Base-by-base conservation (phyloP, 1,140 invertebrate species). In the Coelopa frigida region DNA sequence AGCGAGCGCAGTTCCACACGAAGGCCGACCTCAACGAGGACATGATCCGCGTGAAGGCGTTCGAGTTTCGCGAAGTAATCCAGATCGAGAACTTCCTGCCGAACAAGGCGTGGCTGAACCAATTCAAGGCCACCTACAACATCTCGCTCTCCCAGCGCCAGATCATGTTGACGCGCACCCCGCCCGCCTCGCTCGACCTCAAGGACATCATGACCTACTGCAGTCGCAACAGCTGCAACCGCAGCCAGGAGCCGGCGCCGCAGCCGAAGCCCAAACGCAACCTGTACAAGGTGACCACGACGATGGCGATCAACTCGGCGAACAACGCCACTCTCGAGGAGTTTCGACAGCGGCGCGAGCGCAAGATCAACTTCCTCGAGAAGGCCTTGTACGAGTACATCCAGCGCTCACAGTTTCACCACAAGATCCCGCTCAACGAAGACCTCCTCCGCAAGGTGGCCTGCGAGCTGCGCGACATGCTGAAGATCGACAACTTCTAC, bases 191-290 rank as follows among this genome's bases (percentile, higher is more conserved):
- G 0, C 21, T 66, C 48, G 58, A 65, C 14, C 31, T 65, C 7
- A 53, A 52, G 5, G 62, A 66, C 23, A 65, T 66, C 2, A 65
- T 66, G 62, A 56, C 62, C 5, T 66, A 57, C 23, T 66, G 62
- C 12, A 55, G 58, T 7, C 52, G 53, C 14, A 58, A 55, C 35
- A n/a, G 20, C 50, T 3, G 37, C 46, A 37, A 15, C 8, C 6
- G 23, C 24, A n/a, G n/a, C 27, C 27, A 29, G 7, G n/a, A 29
- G 7, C 27, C 7, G 27, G 7, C 7, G n/a, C 27, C 7, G 27
- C 17, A 15, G 6, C 33, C 7, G 17, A n/a, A 36, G 17, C n/a
- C n/a, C 33, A 6, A 36, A 7, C 8, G 15, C 1, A 29, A 44
- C 35, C n/a, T 44, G 4, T 44, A 44, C 17, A 29, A 32, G 15